These are phyloP conservation scores for Clusia tigrina DNA, from an alignment of 2,888 invertebrate genomes.

Conservation along the genomic window DNA sequence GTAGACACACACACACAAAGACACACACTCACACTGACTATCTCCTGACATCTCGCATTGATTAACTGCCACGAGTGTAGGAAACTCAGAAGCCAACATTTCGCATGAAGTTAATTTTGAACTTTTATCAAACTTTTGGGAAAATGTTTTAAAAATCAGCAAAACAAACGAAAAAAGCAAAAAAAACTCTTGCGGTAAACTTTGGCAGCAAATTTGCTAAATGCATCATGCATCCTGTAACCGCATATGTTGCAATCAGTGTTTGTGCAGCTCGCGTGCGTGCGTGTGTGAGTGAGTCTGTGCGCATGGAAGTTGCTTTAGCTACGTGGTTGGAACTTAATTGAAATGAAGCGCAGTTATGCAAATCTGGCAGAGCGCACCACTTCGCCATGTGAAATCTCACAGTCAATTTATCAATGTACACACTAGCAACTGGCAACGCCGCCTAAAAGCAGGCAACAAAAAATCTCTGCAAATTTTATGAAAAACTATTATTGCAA, in stretches of 20 bases:
- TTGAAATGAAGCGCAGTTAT: not conserved
- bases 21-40: not conserved
- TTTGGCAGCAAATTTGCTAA: conserved; percentile 1
- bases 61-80: conserved; percentile 5
- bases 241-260: not conserved
- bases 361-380: not conserved
- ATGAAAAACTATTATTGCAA: no score
- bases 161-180: not conserved
- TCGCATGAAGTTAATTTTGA: conserved; percentile 3
- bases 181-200: conserved; percentile 6
- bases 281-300: not conserved
- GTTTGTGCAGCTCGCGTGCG: not conserved
- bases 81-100: conserved; percentile 1
- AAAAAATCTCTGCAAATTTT: not conserved
- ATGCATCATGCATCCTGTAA: not conserved
- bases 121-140: conserved; percentile 1
- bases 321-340: not conserved
- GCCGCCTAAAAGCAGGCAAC: not conserved
- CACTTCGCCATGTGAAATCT: not conserved
- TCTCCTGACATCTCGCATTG: not conserved
- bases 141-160: not conserved
- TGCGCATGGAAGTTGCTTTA: not conserved
- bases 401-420: not conserved
- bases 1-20: not conserved
- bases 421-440: not conserved